Evolutionary conservation across 2,113 vertebrate genomes (phyloP), one percentile per base, ranked within the genome.

Genomic region (Syngnathus typhle): DNA sequence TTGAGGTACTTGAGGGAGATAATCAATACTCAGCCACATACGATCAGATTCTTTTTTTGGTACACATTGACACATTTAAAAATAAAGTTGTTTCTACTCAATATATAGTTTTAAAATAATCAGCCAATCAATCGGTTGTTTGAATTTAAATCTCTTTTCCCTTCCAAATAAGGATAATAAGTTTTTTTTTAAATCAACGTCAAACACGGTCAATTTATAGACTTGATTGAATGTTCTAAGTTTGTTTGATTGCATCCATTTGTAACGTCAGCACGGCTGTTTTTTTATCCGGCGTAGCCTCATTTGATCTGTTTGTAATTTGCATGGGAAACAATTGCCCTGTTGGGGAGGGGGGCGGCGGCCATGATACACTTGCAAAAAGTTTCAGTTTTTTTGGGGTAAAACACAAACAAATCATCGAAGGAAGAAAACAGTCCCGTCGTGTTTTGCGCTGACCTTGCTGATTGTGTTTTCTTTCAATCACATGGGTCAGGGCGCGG

Each of bases 401-500:
- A 60, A 60, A 32, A 58, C 55, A 18, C 55, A 27, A 27, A 56
- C 56, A 60, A 52, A 52, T 52, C 49, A 21, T 3, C n/a, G 18
- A 21, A 52, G 49, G 19, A 55, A 47, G 61, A 75, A 76, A 75
- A 66, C 18, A 76, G 79, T 77, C 75, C 72, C 64, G 47, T 74
- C 67, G 49, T 52, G 49, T 52, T 52, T 10, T 64, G 74, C 23
- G 77, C 79, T 63, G 80, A 85, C 76, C 71, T 84, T 12, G 76
- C 69, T 87, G 84, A 85, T 88, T 86, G 78, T 87, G 86, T 88
- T 88, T 88, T 81, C 82, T 68, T 82, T 83, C 81, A 90, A 89
- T 91, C 87, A 89, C 82, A 87, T 15, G 87, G 88, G 82, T 91
- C 84, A 88, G 67, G 73, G 73, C 81, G 52, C 68, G 69, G 85